Conservation (phyloP, 2,797 vertebrate genomes). For the Triplophysa bombifrons region DNA sequence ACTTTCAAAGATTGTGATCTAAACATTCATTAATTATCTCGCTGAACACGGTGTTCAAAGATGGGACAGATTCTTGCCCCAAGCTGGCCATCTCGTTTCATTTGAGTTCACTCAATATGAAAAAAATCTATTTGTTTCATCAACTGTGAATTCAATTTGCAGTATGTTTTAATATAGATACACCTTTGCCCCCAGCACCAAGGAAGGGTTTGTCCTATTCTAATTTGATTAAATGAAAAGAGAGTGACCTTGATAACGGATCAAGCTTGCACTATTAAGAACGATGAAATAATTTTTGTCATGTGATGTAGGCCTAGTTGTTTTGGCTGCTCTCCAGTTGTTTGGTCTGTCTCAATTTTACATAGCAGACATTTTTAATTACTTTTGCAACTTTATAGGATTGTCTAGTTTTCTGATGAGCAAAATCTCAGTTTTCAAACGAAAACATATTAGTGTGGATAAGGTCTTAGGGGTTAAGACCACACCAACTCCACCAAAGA, state of each 20-base stretch:
- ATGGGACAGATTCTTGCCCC: slow-evolving; percentile 76
- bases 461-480: background rate
- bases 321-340: too few relatives aligned
- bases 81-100: slow-evolving; percentile 76
- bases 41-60: slow-evolving; percentile 68
- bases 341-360: too few relatives aligned
- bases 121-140: slow-evolving; percentile 81
- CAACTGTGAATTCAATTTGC: slow-evolving; percentile 83
- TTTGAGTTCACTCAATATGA: slow-evolving; percentile 67
- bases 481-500: background rate
- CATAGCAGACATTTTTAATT: too few relatives aligned
- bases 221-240: slow-evolving; percentile 69
- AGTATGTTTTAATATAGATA: slow-evolving; percentile 76
- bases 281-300: too few relatives aligned
- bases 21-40: slow-evolving; percentile 78
- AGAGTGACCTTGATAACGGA: slow-evolving; percentile 62
- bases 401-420: too few relatives aligned
- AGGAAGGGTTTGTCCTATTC: slow-evolving; percentile 64
- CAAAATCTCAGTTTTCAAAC: too few relatives aligned
- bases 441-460: too few relatives aligned
- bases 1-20: slow-evolving; percentile 53
- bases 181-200: slow-evolving; percentile 79
- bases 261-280: slow-evolving; percentile 11
- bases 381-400: too few relatives aligned
- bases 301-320: too few relatives aligned